Base-by-base conservation (phyloP, 2,797 vertebrate genomes). In the Sebastes steindachneri region DNA sequence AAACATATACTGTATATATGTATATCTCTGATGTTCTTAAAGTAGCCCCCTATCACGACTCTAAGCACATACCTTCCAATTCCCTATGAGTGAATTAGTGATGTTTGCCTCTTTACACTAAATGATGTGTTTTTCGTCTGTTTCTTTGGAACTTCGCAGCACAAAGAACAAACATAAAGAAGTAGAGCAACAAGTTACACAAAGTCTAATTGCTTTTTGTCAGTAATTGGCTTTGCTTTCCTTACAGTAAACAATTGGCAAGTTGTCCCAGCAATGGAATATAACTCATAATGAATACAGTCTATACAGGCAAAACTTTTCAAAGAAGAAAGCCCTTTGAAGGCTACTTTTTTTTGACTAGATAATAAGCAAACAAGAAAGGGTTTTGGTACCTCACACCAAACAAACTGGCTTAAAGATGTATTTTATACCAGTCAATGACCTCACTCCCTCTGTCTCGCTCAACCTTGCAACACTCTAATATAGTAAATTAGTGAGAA, bases 151-250 rank as follows among this genome's bases (percentile, higher is more conserved):
- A 67, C 53, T 69, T 84, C 17, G 54, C 17, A 80, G 54, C 19
- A 57, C 21, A 19, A 41, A 41, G 54, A 68, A 51, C 63, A 80
- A 82, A 68, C 45, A 82, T 33, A 35, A 70, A 79, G 51, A 74
- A 86, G 55, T 1, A 41, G 4, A 84, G 75, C 59, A 65, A 84
- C 74, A 81, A 58, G 66, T 85, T 74, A 58, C 1, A 74, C 33
- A 66, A 45, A 29, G 48, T 82, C 54, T 85, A 79, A 88, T 88
- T 91, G 79, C 77, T 90, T 86, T 86, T 33, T 76, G 57, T 74
- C 80, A 65, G 73, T 88, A 89, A 90, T 87, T 90, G 82, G 84
- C 68, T 88, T 88, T 77, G 63, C 71, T 86, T 77, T 83, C 48
- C 74, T 75, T 64, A 37, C 51, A 68, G 79, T 68, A 86, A 89